Evolutionary conservation across 1,140 invertebrate genomes (phyloP), one percentile per base, ranked within the genome.

Genomic region (Grapholita molesta): DNA sequence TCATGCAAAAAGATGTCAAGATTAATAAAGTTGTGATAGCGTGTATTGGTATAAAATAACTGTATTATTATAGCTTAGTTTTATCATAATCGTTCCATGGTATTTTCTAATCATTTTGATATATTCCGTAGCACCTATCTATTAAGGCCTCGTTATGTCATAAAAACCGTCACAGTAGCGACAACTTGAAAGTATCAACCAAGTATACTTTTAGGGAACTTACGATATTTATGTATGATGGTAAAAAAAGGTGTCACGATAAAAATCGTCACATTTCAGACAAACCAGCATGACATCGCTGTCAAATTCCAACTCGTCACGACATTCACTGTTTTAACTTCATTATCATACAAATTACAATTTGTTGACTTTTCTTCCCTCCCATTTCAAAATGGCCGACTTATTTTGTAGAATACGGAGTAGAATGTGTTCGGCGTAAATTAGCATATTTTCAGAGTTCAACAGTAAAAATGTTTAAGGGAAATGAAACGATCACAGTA

Each of bases 291-390:
- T 18, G 15, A 33, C 15, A 57, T 33, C 8, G 8, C 42, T 48
- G 42, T 48, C 55, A 71, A 67, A 71, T 71, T 67, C 57, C 57
- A 68, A 23, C 18, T 33, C 66, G 68, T 70, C 73, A 73, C 70
- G 72, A 30, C 71, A 73, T 15, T 61, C 53, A 18, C 65, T 48
- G 55, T 64, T 69, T 61, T 61, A 61, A 32, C 68, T 67, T 78
- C 76, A 78, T 78, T 78, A 78, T 70, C 73, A 78, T 78, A 73
- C 61, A 75, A 78, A 78, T 78, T 78, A 78, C 73, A 75, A 78
- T 72, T 77, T 77, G 73, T 77, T 77, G 73, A 71, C 72, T 69
- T 76, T 70, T 53, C 61, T 57, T 68, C 55, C 64, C 21, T 42
- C 65, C 69, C 70, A 64, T 69, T 70, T 70, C 67, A 77, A 18